These are phyloP conservation scores for Saccopteryx leptura DNA, from an alignment of 2,113 vertebrate genomes.

Conservation along the genomic window DNA sequence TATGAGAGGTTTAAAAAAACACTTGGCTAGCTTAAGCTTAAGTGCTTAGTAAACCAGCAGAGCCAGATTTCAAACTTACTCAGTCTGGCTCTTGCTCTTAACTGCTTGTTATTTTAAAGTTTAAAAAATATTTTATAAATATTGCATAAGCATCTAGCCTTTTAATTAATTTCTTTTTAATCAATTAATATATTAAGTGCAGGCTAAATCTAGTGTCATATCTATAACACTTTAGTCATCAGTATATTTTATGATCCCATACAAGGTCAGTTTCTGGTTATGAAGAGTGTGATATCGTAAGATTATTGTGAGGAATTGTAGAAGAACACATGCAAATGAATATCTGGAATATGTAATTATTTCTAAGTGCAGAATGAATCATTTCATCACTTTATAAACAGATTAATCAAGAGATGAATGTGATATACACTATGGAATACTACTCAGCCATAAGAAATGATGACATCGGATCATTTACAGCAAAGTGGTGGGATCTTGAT, in stretches of 20 bases:
- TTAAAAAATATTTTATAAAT: not conserved
- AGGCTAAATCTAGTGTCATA: not conserved
- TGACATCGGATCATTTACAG: no score
- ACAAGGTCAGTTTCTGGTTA: not conserved
- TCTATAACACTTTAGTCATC: not conserved
- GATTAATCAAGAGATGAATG: constrained; percentile 24
- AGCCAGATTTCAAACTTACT: constrained; percentile 10
- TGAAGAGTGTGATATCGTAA: constrained; percentile 15
- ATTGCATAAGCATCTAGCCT: not conserved
- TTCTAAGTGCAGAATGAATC: constrained; percentile 46
- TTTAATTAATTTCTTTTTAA: constrained; percentile 1
- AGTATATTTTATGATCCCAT: constrained; percentile 9
- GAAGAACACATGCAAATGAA: not conserved
- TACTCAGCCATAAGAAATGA: no score
- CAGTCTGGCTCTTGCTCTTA: not conserved
- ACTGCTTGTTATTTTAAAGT: not conserved
- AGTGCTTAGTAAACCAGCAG: not conserved
- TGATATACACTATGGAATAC: not conserved
- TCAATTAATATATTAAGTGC: not conserved
- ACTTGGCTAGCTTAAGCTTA: not conserved
- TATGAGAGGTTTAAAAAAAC: not conserved
- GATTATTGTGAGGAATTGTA: not conserved
- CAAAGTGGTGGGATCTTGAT: no score
- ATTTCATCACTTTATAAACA: constrained; percentile 25
- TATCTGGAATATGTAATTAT: not conserved